phyloP scores from a whole-genome alignment of 2,888 invertebrate genomes.

The Drosophila siamana region DNA sequence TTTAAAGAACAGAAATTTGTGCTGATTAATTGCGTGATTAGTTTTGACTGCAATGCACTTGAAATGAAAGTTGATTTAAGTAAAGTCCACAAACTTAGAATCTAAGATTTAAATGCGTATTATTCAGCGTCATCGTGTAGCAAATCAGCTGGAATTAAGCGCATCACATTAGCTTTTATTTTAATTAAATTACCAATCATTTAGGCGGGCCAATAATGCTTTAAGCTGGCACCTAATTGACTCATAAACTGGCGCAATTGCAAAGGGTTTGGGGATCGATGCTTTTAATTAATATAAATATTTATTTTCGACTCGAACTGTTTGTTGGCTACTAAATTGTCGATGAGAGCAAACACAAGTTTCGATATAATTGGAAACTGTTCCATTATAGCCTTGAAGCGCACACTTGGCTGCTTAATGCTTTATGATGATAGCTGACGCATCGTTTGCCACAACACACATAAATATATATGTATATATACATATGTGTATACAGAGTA shows the following conservation, averaged over 20 bases:
- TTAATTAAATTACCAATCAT: not conserved
- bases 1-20: too few species aligned
- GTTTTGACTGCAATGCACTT: too few species aligned
- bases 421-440: constrained; percentile 50
- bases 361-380: constrained; percentile 11
- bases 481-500: too few species aligned
- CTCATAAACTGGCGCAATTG: not conserved
- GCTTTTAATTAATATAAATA: constrained; percentile 24
- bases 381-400: constrained; percentile 42
- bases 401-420: not conserved
- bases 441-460: constrained; percentile 28
- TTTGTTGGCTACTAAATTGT: constrained; percentile 3
- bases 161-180: too few species aligned
- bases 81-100: too few species aligned
- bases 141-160: too few species aligned
- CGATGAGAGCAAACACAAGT: not conserved
- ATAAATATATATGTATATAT: too few species aligned
- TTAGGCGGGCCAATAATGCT: not conserved
- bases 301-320: constrained; percentile 10
- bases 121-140: too few species aligned
- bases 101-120: too few species aligned
- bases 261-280: not conserved
- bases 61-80: too few species aligned
- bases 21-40: too few species aligned
- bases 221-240: not conserved